phyloP scores from a whole-genome alignment of 2,797 vertebrate genomes.

The Cottoperca gobio region DNA sequence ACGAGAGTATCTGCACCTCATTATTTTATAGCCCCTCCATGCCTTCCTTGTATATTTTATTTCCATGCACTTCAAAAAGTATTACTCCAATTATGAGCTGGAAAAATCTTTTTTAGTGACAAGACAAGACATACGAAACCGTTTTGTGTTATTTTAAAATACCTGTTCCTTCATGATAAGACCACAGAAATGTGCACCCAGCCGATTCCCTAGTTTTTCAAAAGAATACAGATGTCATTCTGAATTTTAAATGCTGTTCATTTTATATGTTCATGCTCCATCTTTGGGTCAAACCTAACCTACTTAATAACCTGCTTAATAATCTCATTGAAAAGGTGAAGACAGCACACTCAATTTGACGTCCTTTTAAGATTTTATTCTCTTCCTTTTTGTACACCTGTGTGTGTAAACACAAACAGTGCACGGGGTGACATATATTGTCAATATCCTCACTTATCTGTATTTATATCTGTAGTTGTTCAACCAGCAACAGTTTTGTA shows the following conservation, averaged over 20 bases:
- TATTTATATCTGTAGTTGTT: not conserved
- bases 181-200: conserved; percentile 3
- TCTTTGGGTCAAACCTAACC: conserved; percentile 8
- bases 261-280: conserved; percentile 22
- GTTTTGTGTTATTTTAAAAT: conserved; percentile 28
- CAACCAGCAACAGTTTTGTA: not conserved
- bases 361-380: not conserved
- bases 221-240: conserved; percentile 25
- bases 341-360: not conserved
- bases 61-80: not conserved
- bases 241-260: conserved; percentile 4
- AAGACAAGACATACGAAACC: not conserved
- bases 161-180: conserved; percentile 32
- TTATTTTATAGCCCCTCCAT: conserved; percentile 51
- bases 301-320: conserved; percentile 12
- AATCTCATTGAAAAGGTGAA: not conserved
- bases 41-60: conserved; percentile 8
- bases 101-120: conserved; percentile 1
- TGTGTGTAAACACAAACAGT: not conserved
- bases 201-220: conserved; percentile 6
- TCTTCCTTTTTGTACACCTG: not conserved
- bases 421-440: not conserved
- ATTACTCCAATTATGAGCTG: conserved; percentile 31
- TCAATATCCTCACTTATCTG: not conserved
- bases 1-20: conserved; percentile 34